Conservation (phyloP, 2,113 vertebrate species). For the Guaruba guarouba region DNA sequence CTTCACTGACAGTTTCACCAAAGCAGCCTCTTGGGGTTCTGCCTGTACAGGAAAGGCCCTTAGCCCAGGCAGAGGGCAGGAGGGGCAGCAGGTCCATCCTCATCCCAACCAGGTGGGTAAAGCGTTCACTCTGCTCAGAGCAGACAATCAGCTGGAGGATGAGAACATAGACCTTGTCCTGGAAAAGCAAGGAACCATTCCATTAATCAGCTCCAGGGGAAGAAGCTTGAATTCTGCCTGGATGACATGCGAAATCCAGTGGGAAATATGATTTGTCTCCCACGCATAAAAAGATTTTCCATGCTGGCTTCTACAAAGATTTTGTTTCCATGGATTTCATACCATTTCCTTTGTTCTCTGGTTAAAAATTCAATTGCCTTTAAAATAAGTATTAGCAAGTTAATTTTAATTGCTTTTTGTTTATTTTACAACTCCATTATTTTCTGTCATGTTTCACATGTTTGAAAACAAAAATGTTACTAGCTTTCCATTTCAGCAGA, state of each 20-base stretch:
- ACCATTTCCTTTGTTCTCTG: background rate
- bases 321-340: background rate
- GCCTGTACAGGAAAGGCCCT: background rate
- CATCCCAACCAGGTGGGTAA: background rate
- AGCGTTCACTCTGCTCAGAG: fast-evolving
- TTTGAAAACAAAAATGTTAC: conserved; percentile 9
- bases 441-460: conserved; percentile 6
- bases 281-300: background rate
- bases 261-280: background rate
- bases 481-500: background rate
- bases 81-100: background rate
- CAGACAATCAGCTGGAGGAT: background rate
- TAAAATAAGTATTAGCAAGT: background rate
- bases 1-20: background rate
- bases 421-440: conserved; percentile 1
- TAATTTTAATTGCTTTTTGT: background rate
- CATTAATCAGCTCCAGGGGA: background rate
- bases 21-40: background rate
- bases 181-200: background rate
- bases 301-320: background rate
- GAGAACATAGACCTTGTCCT: background rate
- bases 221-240: background rate
- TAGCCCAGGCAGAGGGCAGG: background rate
- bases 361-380: background rate
- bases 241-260: background rate